Evolutionary conservation across 2,888 invertebrate genomes (phyloP), one percentile per base, ranked within the genome.

Genomic region (Drosophila kuntzei): DNA sequence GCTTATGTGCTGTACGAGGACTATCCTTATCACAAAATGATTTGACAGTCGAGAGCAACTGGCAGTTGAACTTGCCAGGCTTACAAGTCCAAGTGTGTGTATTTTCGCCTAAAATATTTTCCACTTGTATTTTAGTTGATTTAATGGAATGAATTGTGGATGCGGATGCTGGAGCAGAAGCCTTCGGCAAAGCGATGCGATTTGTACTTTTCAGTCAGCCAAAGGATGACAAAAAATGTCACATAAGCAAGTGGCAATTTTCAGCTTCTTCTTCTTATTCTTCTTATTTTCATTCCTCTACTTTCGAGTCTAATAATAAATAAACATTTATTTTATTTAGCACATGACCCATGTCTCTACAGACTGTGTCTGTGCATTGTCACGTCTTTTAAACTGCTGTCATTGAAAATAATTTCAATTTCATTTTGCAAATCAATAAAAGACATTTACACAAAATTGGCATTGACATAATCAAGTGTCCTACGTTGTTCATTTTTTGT

Each of bases 401-500:
- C 85, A 79, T 71, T 87, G 66, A 62, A 68, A 77, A 84, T 79
- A 73, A 81, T 84, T 84, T 84, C 85, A 79, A 84, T 84, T 82
- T 80, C 58, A 73, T 72, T 80, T 36, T 4, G n/a, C 18, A 71
- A 74, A 75, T 64, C 78, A 59, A 75, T 62, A 71, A 36, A 27
- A 43, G 68, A 67, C 78, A 72, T 80, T 80, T 50, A 41, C 72
- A 77, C 51, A 60, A 64, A 69, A 64, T 61, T 57, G 41, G 44
- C 59, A 70, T 58, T 79, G 61, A 41, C 69, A 58, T 41, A 36
- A 50, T 44, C 20, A 71, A 63, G 55, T 50, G 47, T 43, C 32
- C 3, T 25, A 3, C 44, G 12, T 36, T 27, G 43, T 14, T 37
- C 20, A 18, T 29, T 29, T 29, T 44, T 16, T 16, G 22, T n/a